These are phyloP conservation scores for Corella eumyota DNA, from an alignment of 23 tunicate species.

Conservation along the genomic window DNA sequence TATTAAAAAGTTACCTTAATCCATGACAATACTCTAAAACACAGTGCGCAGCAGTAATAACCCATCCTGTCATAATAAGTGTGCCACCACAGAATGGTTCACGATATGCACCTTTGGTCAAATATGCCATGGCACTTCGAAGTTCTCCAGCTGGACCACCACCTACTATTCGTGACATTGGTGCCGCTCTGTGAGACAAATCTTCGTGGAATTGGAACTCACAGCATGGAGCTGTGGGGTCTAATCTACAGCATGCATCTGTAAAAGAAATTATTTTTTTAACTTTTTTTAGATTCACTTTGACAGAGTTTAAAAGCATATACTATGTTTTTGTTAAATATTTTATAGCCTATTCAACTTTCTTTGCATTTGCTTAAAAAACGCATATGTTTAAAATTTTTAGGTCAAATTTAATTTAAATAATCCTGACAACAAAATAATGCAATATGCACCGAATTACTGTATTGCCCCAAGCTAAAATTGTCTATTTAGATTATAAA, in stretches of 20 bases:
- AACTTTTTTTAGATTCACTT: neutral
- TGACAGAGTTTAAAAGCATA: neutral
- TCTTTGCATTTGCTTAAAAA: no score
- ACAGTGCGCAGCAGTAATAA: conserved; percentile 95
- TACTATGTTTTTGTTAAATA: no score
- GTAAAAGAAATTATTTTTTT: neutral
- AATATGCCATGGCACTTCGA: conserved; percentile 55
- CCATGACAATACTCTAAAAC: conserved; percentile 58
- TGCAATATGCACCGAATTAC: neutral
- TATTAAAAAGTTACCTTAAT: conserved; percentile 20
- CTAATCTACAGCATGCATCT: conserved; percentile 59
- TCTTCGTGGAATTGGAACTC: conserved; percentile 9
- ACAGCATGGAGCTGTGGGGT: conserved; percentile 70
- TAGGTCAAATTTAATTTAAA: no score
- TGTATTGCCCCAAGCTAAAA: neutral
- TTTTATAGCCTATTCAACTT: no score
- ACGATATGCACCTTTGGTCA: conserved; percentile 15
- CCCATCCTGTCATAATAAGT: conserved; percentile 54
- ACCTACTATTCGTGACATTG: conserved; percentile 77
- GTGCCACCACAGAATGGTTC: conserved; percentile 93
- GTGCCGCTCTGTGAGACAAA: conserved; percentile 16
- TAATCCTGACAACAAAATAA: no score
- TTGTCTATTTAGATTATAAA: no score
- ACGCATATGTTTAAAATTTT: no score
- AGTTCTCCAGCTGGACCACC: conserved; percentile 69